Conservation (phyloP, 2,113 vertebrate species). For the Scatophagus argus region DNA sequence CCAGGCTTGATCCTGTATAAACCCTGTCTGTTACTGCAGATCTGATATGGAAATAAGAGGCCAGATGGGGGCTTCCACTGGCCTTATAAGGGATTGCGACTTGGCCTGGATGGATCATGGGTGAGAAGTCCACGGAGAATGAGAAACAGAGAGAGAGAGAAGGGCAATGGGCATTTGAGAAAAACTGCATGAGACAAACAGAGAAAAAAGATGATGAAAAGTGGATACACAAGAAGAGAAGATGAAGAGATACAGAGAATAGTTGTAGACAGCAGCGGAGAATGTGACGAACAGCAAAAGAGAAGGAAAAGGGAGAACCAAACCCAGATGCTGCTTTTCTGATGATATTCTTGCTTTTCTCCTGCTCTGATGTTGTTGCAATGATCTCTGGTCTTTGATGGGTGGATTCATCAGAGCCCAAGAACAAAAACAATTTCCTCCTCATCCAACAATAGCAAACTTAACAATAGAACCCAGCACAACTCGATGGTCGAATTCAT, state of each 20-base stretch:
- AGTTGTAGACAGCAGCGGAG: not conserved
- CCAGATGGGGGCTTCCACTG: slow-evolving; percentile 73
- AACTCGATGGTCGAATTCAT: slow-evolving; percentile 51
- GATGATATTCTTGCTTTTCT: slow-evolving; percentile 62
- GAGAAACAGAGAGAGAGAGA: slow-evolving; percentile 30
- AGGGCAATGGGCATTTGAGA: slow-evolving; percentile 17
- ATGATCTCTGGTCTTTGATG: slow-evolving; percentile 62
- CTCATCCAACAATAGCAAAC: slow-evolving; percentile 54
- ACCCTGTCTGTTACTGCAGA: slow-evolving; percentile 73
- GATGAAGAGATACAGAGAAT: not conserved
- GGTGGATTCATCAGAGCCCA: slow-evolving; percentile 64
- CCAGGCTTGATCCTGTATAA: slow-evolving; percentile 74
- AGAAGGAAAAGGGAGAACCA: slow-evolving; percentile 5
- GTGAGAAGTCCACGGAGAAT: slow-evolving; percentile 61
- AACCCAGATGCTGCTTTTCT: slow-evolving; percentile 22
- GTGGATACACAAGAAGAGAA: not conserved
- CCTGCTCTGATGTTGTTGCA: slow-evolving; percentile 44
- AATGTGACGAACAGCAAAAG: slow-evolving; percentile 21
- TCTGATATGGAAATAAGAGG: slow-evolving; percentile 78
- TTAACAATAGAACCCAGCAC: slow-evolving; percentile 61
- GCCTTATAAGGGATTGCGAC: slow-evolving; percentile 78
- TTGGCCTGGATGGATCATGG: slow-evolving; percentile 69
- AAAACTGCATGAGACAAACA: slow-evolving; percentile 12
- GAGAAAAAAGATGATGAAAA: slow-evolving; percentile 8
- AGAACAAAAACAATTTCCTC: slow-evolving; percentile 73